phyloP scores from a whole-genome alignment of 1,140 invertebrate species.

The Melipona quadrifasciata region DNA sequence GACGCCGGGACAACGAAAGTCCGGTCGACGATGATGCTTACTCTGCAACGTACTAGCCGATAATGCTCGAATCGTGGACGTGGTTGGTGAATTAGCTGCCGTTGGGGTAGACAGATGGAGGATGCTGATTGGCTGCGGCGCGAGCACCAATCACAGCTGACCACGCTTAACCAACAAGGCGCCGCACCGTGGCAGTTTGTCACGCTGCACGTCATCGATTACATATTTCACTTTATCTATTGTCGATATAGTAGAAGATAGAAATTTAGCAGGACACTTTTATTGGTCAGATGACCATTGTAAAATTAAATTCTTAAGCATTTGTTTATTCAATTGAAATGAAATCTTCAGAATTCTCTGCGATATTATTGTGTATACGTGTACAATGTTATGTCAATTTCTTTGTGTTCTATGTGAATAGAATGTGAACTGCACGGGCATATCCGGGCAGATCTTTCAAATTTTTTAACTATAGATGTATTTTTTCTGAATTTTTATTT shows the following conservation, averaged over 20 bases:
- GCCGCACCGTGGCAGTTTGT: constrained; percentile 51
- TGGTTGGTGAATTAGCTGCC: constrained; percentile 65
- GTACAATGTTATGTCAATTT: neutral
- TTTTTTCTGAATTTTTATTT: too few relatives aligned
- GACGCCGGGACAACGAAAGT: constrained; percentile 70
- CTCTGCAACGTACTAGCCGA: constrained; percentile 66
- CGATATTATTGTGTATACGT: neutral
- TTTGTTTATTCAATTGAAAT: too few relatives aligned
- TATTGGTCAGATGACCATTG: neutral
- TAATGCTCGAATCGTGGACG: constrained; percentile 69
- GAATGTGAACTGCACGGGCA: too few relatives aligned
- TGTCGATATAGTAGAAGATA: constrained; percentile 47
- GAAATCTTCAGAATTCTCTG: too few relatives aligned
- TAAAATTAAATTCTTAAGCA: too few relatives aligned
- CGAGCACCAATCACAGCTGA: constrained; percentile 80
- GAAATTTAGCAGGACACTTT: neutral
- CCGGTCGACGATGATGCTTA: constrained; percentile 72
- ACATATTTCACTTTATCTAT: constrained; percentile 45
- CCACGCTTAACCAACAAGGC: constrained; percentile 77
- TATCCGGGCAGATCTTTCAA: too few relatives aligned
- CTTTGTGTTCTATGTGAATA: too few relatives aligned
- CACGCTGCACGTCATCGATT: constrained; percentile 32
- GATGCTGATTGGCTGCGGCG: constrained; percentile 78
- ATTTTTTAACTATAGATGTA: too few relatives aligned
- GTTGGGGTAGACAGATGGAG: constrained; percentile 84